Percentiles rank a stretch among this genome's conserved stretches.
phyloP scores from a whole-genome alignment of 1,140 invertebrate genomes.

The Drosophila serrata region DNA sequence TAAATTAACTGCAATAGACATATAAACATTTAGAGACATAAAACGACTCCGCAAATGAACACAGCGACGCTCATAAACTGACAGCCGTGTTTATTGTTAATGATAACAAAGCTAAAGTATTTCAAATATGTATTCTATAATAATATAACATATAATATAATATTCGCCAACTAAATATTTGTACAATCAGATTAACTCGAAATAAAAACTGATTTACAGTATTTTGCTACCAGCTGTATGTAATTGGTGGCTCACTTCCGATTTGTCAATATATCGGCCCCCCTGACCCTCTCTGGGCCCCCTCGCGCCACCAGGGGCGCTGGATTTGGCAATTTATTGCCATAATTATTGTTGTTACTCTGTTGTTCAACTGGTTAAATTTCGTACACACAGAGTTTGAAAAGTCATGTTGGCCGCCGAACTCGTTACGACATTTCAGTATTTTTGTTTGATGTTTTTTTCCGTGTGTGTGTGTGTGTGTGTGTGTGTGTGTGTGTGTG shows the following conservation, averaged over 20 bases:
- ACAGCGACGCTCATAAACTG: not conserved
- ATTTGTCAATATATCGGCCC: constrained; percentile 51
- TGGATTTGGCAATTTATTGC: constrained; percentile 24
- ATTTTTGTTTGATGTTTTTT: constrained; percentile 34
- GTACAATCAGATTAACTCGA: not conserved
- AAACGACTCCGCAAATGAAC: not conserved
- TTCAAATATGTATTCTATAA: not conserved
- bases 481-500: no score
- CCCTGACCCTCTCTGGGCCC: not conserved
- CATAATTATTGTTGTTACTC: constrained; percentile 29
- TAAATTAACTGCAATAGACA: not conserved
- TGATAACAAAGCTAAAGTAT: no score
- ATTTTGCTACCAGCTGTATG: constrained; percentile 9
- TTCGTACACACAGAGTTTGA: constrained; percentile 41
- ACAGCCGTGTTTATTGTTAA: not conserved
- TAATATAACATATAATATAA: not conserved
- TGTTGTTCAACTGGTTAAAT: constrained; percentile 54
- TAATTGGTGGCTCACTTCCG: constrained; percentile 67
- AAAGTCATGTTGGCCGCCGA: constrained; percentile 51
- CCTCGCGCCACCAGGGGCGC: not conserved
- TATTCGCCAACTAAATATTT: not conserved
- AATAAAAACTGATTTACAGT: no score
- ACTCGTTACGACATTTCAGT: constrained; percentile 35
- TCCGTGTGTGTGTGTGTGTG: not conserved
- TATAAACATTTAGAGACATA: not conserved